Evolutionary conservation across 2,797 vertebrate genomes (phyloP).

Genomic region (Perodicticus potto): DNA sequence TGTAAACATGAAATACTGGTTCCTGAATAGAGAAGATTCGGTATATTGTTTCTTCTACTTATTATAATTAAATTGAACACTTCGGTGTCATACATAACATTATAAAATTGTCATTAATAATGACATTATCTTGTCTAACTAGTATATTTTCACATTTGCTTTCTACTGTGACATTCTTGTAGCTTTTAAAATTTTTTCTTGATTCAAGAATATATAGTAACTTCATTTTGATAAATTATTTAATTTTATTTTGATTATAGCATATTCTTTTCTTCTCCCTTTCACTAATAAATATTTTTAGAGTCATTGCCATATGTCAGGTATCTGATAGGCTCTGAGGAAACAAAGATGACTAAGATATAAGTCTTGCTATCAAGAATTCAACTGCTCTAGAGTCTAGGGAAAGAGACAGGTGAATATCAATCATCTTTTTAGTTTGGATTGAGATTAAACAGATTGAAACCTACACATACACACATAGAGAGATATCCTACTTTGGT

Average conservation of each 20-base stretch:
- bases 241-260: not conserved
- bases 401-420: not conserved
- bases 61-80: constrained; percentile 66
- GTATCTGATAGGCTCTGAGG: not conserved
- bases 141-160: not conserved
- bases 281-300: not conserved
- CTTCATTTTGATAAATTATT: not conserved
- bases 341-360: not conserved
- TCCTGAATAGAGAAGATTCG: not conserved
- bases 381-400: not conserved
- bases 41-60: constrained; percentile 59
- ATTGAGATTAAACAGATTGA: not conserved
- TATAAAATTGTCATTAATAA: constrained; percentile 36
- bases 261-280: not conserved
- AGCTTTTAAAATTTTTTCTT: not conserved
- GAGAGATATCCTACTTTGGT: not conserved
- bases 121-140: not conserved
- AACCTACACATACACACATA: not conserved
- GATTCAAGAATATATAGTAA: not conserved
- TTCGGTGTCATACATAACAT: not conserved
- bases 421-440: not conserved
- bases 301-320: not conserved
- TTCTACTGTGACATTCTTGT: not conserved
- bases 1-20: not conserved
- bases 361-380: not conserved